phyloP scores from a whole-genome alignment of 2,888 invertebrate species.

The Crematogaster levior region DNA sequence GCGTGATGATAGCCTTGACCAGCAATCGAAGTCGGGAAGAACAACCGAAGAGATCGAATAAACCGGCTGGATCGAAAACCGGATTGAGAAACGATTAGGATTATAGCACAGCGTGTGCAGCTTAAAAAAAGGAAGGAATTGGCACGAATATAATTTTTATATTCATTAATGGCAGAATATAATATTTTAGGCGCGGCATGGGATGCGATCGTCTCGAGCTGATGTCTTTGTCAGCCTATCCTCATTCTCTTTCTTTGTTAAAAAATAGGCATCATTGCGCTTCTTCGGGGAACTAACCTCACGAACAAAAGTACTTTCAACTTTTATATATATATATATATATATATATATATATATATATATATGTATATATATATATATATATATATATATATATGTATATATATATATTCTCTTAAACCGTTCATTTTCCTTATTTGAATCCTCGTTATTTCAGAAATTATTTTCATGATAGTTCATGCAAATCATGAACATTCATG shows the following conservation, averaged over 20 bases:
- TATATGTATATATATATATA: too few relatives aligned
- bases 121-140: slow-evolving; percentile 29
- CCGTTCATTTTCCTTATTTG: too few relatives aligned
- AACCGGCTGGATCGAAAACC: slow-evolving; percentile 58
- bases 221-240: slow-evolving; percentile 37
- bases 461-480: neutral
- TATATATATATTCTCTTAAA: too few relatives aligned
- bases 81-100: slow-evolving; percentile 68
- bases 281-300: neutral
- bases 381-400: too few relatives aligned
- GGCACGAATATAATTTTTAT: too few relatives aligned
- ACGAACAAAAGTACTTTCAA: neutral
- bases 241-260: slow-evolving; percentile 14
- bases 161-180: too few relatives aligned
- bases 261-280: neutral
- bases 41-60: slow-evolving; percentile 34
- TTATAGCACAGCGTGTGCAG: slow-evolving; percentile 43
- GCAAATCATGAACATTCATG: too few relatives aligned
- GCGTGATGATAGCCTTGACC: slow-evolving; percentile 55
- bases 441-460: too few relatives aligned
- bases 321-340: neutral
- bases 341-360: too few relatives aligned
- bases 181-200: slow-evolving; percentile 64
- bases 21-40: slow-evolving; percentile 23
- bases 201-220: slow-evolving; percentile 47